A percentile compares a stretch with the other conserved stretches of the same genome.
Conservation (phyloP, 2,113 vertebrate species). For the Ia io region DNA sequence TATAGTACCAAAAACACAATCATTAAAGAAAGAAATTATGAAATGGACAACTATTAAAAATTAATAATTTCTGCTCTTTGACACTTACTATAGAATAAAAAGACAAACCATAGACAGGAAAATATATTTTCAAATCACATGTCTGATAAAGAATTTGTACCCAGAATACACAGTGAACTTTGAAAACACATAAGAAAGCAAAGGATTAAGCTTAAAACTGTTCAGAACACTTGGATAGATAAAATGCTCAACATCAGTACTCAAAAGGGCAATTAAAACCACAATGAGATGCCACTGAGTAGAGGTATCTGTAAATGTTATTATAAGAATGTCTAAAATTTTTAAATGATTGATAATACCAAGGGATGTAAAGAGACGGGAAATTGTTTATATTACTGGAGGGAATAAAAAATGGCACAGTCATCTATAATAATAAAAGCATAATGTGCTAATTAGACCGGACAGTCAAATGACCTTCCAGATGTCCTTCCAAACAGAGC, state of each 20-base stretch:
- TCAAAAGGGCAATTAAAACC: conserved; percentile 2
- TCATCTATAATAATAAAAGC: no score
- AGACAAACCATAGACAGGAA: neutral
- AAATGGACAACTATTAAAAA: neutral
- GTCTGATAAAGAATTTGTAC: neutral
- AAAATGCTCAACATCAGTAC: neutral
- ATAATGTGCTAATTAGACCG: no score
- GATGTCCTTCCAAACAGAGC: no score
- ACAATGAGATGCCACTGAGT: neutral
- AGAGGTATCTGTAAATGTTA: neutral
- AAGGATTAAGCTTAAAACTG: neutral
- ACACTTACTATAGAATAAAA: neutral
- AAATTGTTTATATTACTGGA: neutral
- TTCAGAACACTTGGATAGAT: neutral
- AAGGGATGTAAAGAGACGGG: neutral
- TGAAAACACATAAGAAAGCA: neutral
- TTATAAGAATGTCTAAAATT: neutral
- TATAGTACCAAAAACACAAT: neutral
- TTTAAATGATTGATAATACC: neutral
- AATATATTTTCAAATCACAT: neutral
- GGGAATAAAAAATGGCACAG: neutral
- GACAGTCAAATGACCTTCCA: no score
- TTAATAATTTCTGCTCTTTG: neutral
- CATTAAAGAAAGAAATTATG: neutral
- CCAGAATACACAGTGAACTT: neutral